Evolutionary conservation across 1,140 invertebrate species (phyloP).

Genomic region (Bursaphelenchus mucronatus): DNA sequence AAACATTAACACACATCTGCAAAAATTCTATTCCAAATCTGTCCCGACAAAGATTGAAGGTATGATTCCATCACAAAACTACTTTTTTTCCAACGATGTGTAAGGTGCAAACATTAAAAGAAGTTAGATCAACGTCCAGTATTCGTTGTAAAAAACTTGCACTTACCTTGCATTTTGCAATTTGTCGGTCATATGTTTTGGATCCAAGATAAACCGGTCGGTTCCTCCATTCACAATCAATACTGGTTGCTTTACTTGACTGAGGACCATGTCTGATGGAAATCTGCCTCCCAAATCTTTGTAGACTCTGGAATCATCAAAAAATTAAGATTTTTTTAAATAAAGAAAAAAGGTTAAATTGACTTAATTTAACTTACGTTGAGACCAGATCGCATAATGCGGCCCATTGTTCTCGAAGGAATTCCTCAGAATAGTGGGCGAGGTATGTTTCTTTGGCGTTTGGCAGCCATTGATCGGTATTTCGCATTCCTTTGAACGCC

Average conservation of each 20-base stretch:
- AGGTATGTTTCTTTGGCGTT: slow-evolving; percentile 48
- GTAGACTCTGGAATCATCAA: slow-evolving; percentile 48
- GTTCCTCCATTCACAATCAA: slow-evolving; percentile 53
- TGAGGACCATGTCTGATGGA: slow-evolving; percentile 47
- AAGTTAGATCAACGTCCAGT: slow-evolving; percentile 25
- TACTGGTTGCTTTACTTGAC: slow-evolving; percentile 49
- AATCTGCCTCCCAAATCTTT: slow-evolving; percentile 55
- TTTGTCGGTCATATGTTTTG: slow-evolving; percentile 51
- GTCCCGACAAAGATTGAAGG: no score
- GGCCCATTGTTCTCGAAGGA: slow-evolving; percentile 55
- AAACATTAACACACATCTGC: no score
- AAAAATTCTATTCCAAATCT: no score
- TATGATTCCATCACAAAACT: no score
- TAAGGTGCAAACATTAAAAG: no score
- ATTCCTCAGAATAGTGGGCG: slow-evolving; percentile 55
- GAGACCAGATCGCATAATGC: slow-evolving; percentile 57
- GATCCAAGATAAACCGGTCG: slow-evolving; percentile 56
- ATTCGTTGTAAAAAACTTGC: slow-evolving; percentile 18
- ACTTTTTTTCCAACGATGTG: no score
- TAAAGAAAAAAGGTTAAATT: background rate
- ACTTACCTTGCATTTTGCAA: slow-evolving; percentile 38
- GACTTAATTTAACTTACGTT: slow-evolving; percentile 31
- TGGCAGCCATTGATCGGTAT: slow-evolving; percentile 57
- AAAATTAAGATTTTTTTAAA: background rate
- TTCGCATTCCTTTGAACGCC: slow-evolving; percentile 59